Conservation (phyloP, 2,797 vertebrate genomes). For the Discoglossus pictus region DNA sequence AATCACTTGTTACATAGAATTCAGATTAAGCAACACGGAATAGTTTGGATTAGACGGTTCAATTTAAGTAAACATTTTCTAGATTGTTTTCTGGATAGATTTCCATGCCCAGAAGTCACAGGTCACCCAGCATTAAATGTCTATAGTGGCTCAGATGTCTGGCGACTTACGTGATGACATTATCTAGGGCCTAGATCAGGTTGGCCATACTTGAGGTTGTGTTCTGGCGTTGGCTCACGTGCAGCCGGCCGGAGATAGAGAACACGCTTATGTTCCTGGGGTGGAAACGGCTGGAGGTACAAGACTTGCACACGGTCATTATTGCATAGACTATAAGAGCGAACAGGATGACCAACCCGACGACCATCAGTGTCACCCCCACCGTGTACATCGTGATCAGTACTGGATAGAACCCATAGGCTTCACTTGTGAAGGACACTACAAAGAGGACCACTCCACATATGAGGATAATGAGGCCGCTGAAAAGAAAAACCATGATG, state of each 20-base stretch:
- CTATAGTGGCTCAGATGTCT: background rate
- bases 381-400: constrained; percentile 92
- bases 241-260: constrained; percentile 85
- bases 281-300: constrained; percentile 50
- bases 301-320: constrained; percentile 53
- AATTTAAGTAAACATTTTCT: no score
- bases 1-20: no score
- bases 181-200: constrained; percentile 78
- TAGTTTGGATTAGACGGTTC: no score
- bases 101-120: background rate
- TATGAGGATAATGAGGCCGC: constrained; percentile 80
- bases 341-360: constrained; percentile 78
- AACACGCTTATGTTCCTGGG: constrained; percentile 74
- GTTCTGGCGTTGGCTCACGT: constrained; percentile 73
- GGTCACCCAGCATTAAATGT: background rate
- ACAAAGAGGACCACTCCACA: constrained; percentile 84
- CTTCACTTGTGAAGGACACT: constrained; percentile 77
- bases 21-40: no score
- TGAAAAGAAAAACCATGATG: constrained; percentile 82
- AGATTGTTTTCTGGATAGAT: no score
- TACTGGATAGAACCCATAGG: constrained; percentile 74
- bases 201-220: constrained; percentile 92
- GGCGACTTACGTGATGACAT: background rate
- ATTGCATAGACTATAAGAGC: constrained; percentile 69
- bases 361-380: constrained; percentile 80